Evolutionary conservation across 1,140 invertebrate genomes (phyloP).

Genomic region (Stratiolaelaps scimitus): DNA sequence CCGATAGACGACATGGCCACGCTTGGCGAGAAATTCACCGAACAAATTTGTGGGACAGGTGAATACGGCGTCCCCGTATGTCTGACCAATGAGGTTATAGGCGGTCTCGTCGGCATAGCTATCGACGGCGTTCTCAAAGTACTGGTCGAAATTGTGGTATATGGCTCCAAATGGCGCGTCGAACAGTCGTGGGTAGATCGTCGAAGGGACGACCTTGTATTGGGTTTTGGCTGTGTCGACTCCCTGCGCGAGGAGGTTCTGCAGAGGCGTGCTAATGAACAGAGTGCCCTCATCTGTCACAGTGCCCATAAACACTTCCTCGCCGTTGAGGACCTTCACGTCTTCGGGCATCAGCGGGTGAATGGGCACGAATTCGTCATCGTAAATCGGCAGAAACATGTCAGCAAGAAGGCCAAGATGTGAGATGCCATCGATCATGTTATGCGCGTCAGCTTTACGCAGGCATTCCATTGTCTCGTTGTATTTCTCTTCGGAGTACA

Average conservation of each 20-base stretch:
- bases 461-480: constrained; percentile 24
- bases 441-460: neutral
- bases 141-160: constrained; percentile 23
- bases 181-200: constrained; percentile 17
- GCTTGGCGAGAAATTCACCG: constrained; percentile 18
- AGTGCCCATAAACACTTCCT: constrained; percentile 14
- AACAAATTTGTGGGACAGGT: constrained; percentile 17
- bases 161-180: constrained; percentile 11
- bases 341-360: constrained; percentile 27
- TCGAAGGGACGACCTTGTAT: constrained; percentile 15
- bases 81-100: constrained; percentile 12
- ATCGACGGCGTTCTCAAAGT: constrained; percentile 17
- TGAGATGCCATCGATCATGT: constrained; percentile 13
- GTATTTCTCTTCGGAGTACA: constrained; percentile 4
- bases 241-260: constrained; percentile 20
- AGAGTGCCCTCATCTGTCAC: constrained; percentile 18
- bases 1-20: neutral
- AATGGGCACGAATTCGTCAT: constrained; percentile 14
- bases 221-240: constrained; percentile 19
- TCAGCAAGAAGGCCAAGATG: constrained; percentile 20
- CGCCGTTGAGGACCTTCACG: constrained; percentile 10
- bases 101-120: constrained; percentile 14
- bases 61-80: constrained; percentile 25
- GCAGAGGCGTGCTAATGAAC: constrained; percentile 14
- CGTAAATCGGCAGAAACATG: constrained; percentile 22